phyloP scores from a whole-genome alignment of 2,888 invertebrate genomes.

The Mayetiola destructor region DNA sequence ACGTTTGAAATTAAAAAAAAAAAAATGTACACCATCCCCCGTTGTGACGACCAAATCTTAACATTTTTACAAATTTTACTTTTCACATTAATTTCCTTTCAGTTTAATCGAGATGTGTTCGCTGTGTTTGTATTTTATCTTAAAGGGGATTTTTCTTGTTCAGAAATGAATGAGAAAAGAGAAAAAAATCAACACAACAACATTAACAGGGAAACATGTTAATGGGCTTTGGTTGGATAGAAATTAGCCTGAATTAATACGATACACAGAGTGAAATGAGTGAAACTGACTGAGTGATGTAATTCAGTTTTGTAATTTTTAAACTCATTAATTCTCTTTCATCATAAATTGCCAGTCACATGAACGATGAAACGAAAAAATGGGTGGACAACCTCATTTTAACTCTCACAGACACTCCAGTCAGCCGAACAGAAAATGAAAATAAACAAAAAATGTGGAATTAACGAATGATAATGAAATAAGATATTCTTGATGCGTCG shows the following conservation, averaged over 20 bases:
- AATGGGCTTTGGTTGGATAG: neutral
- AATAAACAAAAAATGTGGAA: neutral
- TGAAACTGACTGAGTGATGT: conserved; percentile 7
- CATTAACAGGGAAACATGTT: no score
- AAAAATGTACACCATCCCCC: no score
- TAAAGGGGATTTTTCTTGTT: no score
- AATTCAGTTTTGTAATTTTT: conserved; percentile 3
- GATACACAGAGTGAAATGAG: neutral
- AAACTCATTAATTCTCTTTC: conserved; percentile 11
- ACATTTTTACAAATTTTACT: no score
- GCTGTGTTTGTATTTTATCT: no score
- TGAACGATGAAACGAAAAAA: neutral
- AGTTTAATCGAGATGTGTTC: no score
- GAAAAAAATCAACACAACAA: no score
- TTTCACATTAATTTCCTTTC: no score
- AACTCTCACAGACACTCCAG: no score
- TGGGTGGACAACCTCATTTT: conserved; percentile 5
- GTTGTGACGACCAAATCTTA: no score
- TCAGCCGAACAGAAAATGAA: neutral
- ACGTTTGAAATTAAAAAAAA: neutral
- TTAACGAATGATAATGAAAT: neutral
- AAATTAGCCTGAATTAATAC: neutral
- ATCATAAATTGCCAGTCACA: neutral
- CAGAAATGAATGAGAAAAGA: no score
- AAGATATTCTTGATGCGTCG: no score